Percentiles rank a stretch among this genome's conserved stretches.
phyloP scores from a whole-genome alignment of 2,888 invertebrate species.

The Acanthacorydalis orientalis region DNA sequence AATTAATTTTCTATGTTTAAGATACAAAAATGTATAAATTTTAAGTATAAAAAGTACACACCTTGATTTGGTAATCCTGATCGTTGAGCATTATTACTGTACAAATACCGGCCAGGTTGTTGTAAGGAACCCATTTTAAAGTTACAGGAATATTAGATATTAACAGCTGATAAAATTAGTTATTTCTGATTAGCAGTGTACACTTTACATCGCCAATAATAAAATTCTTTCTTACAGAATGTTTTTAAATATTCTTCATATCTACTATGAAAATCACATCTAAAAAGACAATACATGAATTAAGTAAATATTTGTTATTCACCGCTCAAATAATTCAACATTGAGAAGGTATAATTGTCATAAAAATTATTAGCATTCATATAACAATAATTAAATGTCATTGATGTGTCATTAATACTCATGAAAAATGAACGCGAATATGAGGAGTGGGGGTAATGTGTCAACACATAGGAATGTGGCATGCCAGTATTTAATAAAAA shows the following conservation, averaged over 20 bases:
- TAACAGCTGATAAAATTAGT: neutral
- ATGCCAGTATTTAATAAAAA: neutral
- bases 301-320: no score
- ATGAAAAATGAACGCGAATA: neutral
- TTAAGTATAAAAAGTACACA: slow-evolving; percentile 3
- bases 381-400: neutral
- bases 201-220: neutral
- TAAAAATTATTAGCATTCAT: no score
- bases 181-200: neutral
- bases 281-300: neutral
- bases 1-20: neutral
- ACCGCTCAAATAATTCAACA: no score
- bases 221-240: neutral
- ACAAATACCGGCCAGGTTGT: slow-evolving; percentile 14
- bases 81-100: slow-evolving; percentile 8
- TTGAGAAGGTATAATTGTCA: no score
- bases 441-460: neutral
- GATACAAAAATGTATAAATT: neutral
- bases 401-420: neutral
- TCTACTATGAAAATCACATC: neutral
- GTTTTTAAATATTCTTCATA: neutral
- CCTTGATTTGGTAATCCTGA: slow-evolving; percentile 13
- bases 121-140: slow-evolving; percentile 14
- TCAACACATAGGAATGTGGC: slow-evolving; percentile 6
- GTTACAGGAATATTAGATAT: neutral